Conservation (phyloP, 2,797 vertebrate species). For the Cephalopachus bancanus region DNA sequence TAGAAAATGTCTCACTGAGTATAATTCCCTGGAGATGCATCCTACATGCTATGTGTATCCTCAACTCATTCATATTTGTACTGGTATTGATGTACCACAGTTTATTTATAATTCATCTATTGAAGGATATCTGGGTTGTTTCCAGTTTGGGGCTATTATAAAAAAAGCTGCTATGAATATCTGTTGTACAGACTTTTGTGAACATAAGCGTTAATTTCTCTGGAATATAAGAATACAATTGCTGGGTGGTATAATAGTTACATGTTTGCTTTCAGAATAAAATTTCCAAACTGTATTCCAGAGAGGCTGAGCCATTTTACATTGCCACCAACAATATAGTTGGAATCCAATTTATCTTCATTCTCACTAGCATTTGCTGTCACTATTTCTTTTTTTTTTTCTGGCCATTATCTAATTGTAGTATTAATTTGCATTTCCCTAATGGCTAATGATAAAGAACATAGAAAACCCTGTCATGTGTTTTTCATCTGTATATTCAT, state of each 20-base stretch:
- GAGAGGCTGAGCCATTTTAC: not conserved
- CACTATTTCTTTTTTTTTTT: not conserved
- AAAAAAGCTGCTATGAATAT: not conserved
- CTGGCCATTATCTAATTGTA: not conserved
- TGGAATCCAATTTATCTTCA: not conserved
- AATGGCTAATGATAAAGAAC: not conserved
- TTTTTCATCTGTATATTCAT: not conserved
- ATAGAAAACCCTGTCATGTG: not conserved
- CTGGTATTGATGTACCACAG: not conserved
- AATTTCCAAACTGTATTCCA: not conserved
- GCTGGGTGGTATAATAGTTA: not conserved
- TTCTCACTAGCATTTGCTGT: not conserved
- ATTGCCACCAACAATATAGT: not conserved
- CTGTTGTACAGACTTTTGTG: not conserved
- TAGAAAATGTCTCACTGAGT: not conserved
- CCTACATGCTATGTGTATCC: not conserved
- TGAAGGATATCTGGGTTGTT: not conserved
- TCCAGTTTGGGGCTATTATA: not conserved
- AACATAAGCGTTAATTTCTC: not conserved
- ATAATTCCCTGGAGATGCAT: not conserved
- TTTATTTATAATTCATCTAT: not conserved
- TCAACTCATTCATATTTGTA: not conserved
- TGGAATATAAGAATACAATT: not conserved
- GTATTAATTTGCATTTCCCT: constrained; percentile 42
- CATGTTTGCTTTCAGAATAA: not conserved